Conservation (phyloP, 2,888 invertebrate species). For the Lasioglossum figueresi region DNA sequence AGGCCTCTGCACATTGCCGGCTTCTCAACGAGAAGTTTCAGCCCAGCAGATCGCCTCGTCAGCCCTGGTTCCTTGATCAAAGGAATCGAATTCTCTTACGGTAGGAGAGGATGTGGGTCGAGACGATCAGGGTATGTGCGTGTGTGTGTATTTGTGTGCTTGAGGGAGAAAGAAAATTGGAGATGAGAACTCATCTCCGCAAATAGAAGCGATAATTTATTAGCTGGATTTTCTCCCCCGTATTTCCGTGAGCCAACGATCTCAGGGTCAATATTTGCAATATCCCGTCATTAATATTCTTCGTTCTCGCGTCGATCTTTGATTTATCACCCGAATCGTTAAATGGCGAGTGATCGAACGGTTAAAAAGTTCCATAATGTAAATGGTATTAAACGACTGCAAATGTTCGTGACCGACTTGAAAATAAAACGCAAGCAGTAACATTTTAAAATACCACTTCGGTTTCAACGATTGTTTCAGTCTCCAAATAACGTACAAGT, state of each 20-base stretch:
- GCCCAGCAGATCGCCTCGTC: conserved; percentile 40
- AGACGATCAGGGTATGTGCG: background rate
- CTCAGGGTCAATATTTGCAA: background rate
- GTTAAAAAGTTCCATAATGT: background rate
- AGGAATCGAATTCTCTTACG: conserved; percentile 56
- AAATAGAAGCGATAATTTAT: conserved; percentile 55
- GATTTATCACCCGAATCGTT: background rate
- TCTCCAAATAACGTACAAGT: no score
- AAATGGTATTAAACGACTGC: background rate
- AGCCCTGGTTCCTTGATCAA: conserved; percentile 57
- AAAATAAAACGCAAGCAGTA: background rate
- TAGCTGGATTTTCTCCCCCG: conserved; percentile 15
- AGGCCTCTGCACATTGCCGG: conserved; percentile 16
- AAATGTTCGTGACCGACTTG: background rate
- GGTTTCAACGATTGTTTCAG: no score
- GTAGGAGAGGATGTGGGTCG: conserved; percentile 20
- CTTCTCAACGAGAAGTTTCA: conserved; percentile 31
- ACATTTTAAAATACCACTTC: background rate
- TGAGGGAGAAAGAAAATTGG: background rate
- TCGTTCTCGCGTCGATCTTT: background rate
- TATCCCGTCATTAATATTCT: background rate
- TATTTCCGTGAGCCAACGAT: background rate
- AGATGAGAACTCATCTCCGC: conserved; percentile 24
- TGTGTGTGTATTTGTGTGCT: background rate
- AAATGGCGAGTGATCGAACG: background rate